Conservation (phyloP, 2,113 vertebrate genomes). For the Epinephelus moara region DNA sequence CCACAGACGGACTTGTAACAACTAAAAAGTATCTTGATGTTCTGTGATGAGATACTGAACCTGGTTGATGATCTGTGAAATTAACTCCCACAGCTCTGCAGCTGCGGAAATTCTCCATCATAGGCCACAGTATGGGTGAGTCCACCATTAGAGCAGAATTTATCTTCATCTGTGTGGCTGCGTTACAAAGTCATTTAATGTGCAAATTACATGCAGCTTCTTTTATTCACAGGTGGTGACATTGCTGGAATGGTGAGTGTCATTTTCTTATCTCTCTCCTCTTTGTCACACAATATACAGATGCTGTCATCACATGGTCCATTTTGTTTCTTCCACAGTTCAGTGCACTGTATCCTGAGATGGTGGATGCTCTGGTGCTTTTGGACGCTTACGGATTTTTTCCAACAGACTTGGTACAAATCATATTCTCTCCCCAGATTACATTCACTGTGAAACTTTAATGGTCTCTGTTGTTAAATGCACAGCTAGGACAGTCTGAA, state of each 20-base stretch:
- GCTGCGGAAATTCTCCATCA: conserved; percentile 86
- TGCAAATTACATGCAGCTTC: background rate
- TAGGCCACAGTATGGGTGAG: conserved; percentile 93
- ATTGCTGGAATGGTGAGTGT: conserved; percentile 78
- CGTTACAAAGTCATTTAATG: background rate
- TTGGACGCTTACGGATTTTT: conserved; percentile 85
- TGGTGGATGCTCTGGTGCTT: conserved; percentile 88
- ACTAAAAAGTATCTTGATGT: background rate
- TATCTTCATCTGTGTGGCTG: background rate
- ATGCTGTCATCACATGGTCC: background rate
- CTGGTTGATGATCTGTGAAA: conserved; percentile 25
- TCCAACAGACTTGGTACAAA: conserved; percentile 61
- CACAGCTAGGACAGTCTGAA: background rate
- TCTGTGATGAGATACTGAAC: conserved; percentile 4
- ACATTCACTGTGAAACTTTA: background rate
- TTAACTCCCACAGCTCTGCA: conserved; percentile 85
- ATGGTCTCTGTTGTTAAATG: background rate
- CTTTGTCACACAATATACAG: background rate
- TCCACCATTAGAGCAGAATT: background rate
- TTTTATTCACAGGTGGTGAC: conserved; percentile 77
- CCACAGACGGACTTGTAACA: background rate
- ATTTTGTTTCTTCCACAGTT: conserved; percentile 80
- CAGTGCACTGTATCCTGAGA: conserved; percentile 88
- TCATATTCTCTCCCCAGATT: background rate
- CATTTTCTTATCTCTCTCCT: background rate